Base-by-base conservation (phyloP, 1,140 invertebrate species). In the Brachionus rotundiformis region DNA sequence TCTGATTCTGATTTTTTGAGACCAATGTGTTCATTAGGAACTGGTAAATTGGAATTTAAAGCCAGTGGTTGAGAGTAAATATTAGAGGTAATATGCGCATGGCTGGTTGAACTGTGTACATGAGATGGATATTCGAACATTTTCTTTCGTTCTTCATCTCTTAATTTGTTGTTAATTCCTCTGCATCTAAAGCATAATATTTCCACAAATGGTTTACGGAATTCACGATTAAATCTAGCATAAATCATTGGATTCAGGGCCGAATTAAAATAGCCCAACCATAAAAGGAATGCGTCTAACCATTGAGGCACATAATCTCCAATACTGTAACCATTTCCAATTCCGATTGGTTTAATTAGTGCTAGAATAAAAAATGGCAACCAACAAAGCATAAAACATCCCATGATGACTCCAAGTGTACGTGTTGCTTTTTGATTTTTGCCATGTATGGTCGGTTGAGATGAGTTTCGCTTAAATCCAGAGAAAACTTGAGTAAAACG, bases 351-450 rank as follows among this genome's bases (percentile, higher is more conserved):
- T 23, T 89, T 86, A 13, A 91, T 88, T n/a, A 90, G 87, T 82
- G 91, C 91, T 3, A 90, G 84, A 31, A 90, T 89, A 82, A 91
- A 90, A 84, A 91, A 91, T 2, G 90, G 90, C 19, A 91, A 83
- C 90, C 90, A 91, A 83, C 90, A 91, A 4, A 90, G 84, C 7
- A 90, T 86, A 84, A 91, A 91, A 0, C 89, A 90, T 7, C 90
- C 90, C 82, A 91, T 89, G 73, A 91, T 91, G 25, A 91, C 89
- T 5, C 90, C 91, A 27, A 91, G 85, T 0, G 95, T 97, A 7
- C 94, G 94, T 81, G 94, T 95, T 5, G 95, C 94, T 86, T 97
- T 96, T 47, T 82, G 81, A 54, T 81, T 63, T 71, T 81, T 65
- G n/a, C 61, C 54, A 31, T 81, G 79, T 3, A 16, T 36, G 3